phyloP scores from a whole-genome alignment of 1,140 invertebrate species.

The Drosophila simulans region DNA sequence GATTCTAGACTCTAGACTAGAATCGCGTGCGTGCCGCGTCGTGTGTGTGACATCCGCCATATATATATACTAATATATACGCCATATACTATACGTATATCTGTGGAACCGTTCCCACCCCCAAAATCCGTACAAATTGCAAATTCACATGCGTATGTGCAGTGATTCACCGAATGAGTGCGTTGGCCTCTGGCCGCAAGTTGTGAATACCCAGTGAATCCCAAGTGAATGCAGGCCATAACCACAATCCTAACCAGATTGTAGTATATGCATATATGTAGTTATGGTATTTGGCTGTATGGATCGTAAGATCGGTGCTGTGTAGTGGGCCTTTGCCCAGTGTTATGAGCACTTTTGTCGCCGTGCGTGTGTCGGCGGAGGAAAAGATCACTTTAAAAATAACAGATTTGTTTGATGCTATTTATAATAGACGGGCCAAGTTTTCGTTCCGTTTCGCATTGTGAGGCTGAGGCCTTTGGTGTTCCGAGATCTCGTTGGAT shows the following conservation, averaged over 20 bases:
- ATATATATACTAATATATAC: constrained; percentile 39
- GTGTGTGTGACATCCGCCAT: constrained; percentile 48
- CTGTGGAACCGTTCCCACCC: background rate
- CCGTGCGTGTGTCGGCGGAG: constrained; percentile 61
- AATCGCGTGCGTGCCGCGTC: constrained; percentile 35
- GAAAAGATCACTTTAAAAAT: constrained; percentile 75
- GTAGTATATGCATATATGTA: background rate
- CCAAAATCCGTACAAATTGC: constrained; percentile 15
- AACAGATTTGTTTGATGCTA: constrained; percentile 83
- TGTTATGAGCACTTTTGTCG: constrained; percentile 52
- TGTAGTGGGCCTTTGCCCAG: constrained; percentile 42
- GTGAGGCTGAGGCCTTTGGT: constrained; percentile 40
- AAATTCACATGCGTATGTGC: constrained; percentile 40
- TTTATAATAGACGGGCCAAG: constrained; percentile 80
- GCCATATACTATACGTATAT: constrained; percentile 8
- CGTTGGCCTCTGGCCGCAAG: constrained; percentile 57
- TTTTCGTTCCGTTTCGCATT: constrained; percentile 60
- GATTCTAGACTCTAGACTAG: constrained; percentile 3
- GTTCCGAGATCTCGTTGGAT: constrained; percentile 25
- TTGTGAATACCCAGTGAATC: constrained; percentile 23
- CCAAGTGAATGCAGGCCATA: constrained; percentile 22
- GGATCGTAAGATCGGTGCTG: constrained; percentile 3
- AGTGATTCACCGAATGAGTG: constrained; percentile 71
- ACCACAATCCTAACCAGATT: constrained; percentile 10
- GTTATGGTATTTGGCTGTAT: background rate